These are phyloP conservation scores for Ditylenchus dipsaci DNA, from an alignment of 1,140 invertebrate species.

Conservation along the genomic window DNA sequence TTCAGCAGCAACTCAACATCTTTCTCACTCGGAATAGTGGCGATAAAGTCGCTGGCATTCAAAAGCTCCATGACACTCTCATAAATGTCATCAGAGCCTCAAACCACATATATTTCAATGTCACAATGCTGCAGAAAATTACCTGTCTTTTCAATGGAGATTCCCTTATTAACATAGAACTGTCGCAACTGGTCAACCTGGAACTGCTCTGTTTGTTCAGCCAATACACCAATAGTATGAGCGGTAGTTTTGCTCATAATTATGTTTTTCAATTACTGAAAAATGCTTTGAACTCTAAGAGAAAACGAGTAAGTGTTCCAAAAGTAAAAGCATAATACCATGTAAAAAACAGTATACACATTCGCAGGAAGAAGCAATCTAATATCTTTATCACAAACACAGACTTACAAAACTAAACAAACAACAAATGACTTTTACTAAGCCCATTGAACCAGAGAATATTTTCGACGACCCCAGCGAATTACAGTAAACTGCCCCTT, in stretches of 20 bases:
- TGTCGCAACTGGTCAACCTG: constrained; percentile 31
- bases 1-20: constrained; percentile 42
- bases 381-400: constrained; percentile 6
- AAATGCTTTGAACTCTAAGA: background rate
- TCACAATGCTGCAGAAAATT: too few species aligned
- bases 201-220: constrained; percentile 17
- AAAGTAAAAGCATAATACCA: background rate
- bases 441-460: constrained; percentile 42
- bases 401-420: constrained; percentile 5
- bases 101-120: too few species aligned
- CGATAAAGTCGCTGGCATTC: constrained; percentile 16
- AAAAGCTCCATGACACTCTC: constrained; percentile 20
- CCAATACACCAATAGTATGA: constrained; percentile 5
- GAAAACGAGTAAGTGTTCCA: constrained; percentile 1
- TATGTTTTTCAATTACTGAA: constrained; percentile 1
- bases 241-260: background rate
- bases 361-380: constrained; percentile 4
- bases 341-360: background rate
- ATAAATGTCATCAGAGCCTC: constrained; percentile 18
- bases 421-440: constrained; percentile 10
- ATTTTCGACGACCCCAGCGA: constrained; percentile 47
- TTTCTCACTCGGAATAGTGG: constrained; percentile 28
- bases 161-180: constrained; percentile 26
- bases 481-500: constrained; percentile 34
- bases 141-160: constrained; percentile 24